phyloP scores from a whole-genome alignment of 2,888 invertebrate species.

The Eueremaeus valkanovi region DNA sequence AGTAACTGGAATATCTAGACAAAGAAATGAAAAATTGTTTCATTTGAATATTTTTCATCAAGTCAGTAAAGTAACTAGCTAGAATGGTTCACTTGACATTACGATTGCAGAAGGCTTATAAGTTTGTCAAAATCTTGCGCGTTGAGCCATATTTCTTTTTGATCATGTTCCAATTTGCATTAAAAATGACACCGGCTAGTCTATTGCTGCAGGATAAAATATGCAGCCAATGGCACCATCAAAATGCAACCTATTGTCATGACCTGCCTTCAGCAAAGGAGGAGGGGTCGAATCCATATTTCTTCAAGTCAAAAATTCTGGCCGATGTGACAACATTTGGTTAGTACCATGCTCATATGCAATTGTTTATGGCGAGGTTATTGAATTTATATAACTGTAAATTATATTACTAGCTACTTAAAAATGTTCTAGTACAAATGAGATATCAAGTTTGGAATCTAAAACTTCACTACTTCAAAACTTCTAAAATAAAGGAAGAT shows the following conservation, averaged over 20 bases:
- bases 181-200: neutral
- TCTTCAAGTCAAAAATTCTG: slow-evolving; percentile 21
- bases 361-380: neutral
- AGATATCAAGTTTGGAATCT: too few species aligned
- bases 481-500: too few species aligned
- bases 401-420: too few species aligned
- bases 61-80: too few species aligned
- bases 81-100: too few species aligned
- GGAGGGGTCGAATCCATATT: neutral
- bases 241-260: neutral
- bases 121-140: slow-evolving; percentile 14
- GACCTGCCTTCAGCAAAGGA: neutral
- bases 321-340: neutral
- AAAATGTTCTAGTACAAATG: too few species aligned
- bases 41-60: too few species aligned
- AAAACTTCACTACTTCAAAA: too few species aligned
- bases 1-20: too few species aligned
- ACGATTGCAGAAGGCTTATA: too few species aligned
- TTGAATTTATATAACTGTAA: neutral
- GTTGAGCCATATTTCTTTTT: slow-evolving; percentile 25
- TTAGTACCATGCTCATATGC: neutral
- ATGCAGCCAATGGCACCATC: neutral
- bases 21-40: too few species aligned
- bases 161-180: neutral
- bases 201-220: slow-evolving; percentile 35